Evolutionary conservation across 2,113 vertebrate species (phyloP).

Genomic region (Ptilonorhynchus violaceus): DNA sequence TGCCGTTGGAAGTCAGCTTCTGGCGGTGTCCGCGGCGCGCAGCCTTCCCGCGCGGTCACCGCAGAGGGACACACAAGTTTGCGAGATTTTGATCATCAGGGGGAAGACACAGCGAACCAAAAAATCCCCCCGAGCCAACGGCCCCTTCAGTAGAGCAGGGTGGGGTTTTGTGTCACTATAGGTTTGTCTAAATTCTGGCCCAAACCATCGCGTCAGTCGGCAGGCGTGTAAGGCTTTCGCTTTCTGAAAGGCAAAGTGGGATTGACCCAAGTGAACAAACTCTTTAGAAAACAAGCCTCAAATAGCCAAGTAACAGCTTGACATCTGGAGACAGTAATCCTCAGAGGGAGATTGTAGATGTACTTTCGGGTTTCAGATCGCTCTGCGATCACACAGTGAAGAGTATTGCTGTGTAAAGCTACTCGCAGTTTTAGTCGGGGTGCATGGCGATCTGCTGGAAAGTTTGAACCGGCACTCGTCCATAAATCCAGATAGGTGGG

Average conservation of each 20-base stretch:
- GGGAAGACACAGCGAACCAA: background rate
- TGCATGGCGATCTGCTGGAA: rapidly evolving
- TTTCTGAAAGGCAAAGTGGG: background rate
- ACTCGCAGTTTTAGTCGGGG: background rate
- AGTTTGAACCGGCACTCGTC: background rate
- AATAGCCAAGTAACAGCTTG: background rate
- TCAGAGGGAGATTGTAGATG: background rate
- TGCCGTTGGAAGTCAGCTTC: rapidly evolving
- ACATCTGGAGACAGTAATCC: background rate
- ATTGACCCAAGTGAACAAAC: background rate
- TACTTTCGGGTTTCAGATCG: background rate
- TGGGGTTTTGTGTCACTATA: rapidly evolving
- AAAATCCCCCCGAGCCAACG: no score
- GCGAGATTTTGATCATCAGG: no score
- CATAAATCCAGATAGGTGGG: background rate
- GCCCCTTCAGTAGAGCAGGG: background rate
- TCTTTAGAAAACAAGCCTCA: background rate
- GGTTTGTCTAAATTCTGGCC: background rate
- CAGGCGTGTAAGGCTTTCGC: background rate
- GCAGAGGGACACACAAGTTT: background rate
- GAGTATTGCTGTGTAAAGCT: background rate
- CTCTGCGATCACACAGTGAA: background rate
- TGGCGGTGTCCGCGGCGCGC: background rate
- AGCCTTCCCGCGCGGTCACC: background rate
- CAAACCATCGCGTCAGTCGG: background rate